Evolutionary conservation across 2,888 invertebrate genomes (phyloP).

Genomic region (Hirtodrosophila duncani): DNA sequence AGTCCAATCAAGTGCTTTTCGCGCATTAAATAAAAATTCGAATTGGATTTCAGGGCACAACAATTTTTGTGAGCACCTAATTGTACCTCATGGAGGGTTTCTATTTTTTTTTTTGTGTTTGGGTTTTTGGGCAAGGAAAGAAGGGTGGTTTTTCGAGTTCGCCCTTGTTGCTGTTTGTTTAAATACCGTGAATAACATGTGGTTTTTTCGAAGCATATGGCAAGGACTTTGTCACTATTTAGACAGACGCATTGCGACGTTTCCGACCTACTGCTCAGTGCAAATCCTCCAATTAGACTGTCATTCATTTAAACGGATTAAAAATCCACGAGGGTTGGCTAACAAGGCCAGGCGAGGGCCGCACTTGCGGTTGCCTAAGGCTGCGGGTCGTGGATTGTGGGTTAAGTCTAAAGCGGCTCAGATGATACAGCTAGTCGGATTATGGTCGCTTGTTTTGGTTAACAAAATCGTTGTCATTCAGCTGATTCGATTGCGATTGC

Average conservation of each 20-base stretch:
- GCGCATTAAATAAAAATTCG: constrained; percentile 75
- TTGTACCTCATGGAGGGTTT: constrained; percentile 38
- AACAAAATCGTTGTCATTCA: too few species aligned
- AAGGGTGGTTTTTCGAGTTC: constrained; percentile 49
- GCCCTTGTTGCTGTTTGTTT: constrained; percentile 74
- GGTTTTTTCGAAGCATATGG: constrained; percentile 78
- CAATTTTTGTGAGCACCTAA: constrained; percentile 67
- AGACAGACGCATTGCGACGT: constrained; percentile 37
- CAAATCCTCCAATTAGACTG: constrained; percentile 78
- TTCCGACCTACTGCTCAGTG: constrained; percentile 33
- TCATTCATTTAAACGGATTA: constrained; percentile 78
- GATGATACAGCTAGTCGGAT: constrained; percentile 51
- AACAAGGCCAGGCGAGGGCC: constrained; percentile 56
- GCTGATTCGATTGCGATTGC: constrained; percentile 35
- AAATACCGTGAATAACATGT: constrained; percentile 78
- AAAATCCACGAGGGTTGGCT: constrained; percentile 52
- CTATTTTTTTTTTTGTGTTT: constrained; percentile 8
- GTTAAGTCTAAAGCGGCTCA: constrained; percentile 22
- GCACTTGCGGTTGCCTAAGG: constrained; percentile 44
- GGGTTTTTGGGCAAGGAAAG: constrained; percentile 1
- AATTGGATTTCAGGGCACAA: constrained; percentile 72
- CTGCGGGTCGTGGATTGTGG: too few species aligned
- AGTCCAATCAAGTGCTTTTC: constrained; percentile 72
- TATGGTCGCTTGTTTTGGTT: constrained; percentile 69
- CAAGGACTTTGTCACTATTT: constrained; percentile 76